These are phyloP conservation scores for Nomada hirtipes DNA, from an alignment of 2,888 invertebrate genomes.

Conservation along the genomic window DNA sequence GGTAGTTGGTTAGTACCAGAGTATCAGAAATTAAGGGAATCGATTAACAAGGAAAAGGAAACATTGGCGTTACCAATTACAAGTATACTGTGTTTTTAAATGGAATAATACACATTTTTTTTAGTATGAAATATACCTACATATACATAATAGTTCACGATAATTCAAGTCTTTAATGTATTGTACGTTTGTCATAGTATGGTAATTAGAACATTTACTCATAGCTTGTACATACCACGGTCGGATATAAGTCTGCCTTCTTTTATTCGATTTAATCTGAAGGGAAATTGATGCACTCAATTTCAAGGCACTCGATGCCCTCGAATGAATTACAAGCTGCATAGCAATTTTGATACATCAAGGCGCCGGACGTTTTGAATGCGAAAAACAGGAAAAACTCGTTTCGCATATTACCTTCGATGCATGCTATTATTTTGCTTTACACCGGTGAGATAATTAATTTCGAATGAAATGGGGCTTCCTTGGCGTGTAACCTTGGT, in stretches of 20 bases:
- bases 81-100: no score
- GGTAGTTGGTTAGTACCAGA: not conserved
- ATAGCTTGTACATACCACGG: no score
- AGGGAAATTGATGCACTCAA: no score
- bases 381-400: slow-evolving; percentile 20
- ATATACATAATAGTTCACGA: no score
- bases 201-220: no score
- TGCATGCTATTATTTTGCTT: not conserved
- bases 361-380: not conserved
- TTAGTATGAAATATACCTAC: no score
- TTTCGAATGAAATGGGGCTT: slow-evolving; percentile 30
- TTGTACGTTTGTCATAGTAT: no score
- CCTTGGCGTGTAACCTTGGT: slow-evolving; percentile 20
- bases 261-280: not conserved
- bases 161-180: no score
- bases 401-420: not conserved
- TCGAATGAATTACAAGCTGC: not conserved
- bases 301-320: not conserved
- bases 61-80: not conserved
- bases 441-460: slow-evolving; percentile 16
- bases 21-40: not conserved
- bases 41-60: not conserved
- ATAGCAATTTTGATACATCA: not conserved
- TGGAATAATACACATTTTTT: no score
- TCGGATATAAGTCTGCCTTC: not conserved